Conservation (phyloP, 2,113 vertebrate genomes). For the Chaenocephalus aceratus region DNA sequence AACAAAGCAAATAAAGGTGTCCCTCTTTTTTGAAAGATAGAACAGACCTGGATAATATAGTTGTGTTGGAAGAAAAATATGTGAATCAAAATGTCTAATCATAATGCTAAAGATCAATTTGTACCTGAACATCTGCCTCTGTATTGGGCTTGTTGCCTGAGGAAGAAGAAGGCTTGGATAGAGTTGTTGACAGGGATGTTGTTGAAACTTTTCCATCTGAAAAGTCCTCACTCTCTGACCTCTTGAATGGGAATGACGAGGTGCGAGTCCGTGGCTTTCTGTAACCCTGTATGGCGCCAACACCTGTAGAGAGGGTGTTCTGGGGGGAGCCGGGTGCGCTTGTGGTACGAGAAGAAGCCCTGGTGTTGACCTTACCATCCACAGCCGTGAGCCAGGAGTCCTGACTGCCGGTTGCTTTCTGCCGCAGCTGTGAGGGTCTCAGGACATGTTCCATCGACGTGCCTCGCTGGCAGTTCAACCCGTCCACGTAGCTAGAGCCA, state of each 20-base stretch:
- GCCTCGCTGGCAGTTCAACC: slow-evolving; percentile 83
- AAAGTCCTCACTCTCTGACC: slow-evolving; percentile 53
- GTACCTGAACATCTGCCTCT: slow-evolving; percentile 80
- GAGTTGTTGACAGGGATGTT: slow-evolving; percentile 52
- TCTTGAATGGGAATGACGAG: slow-evolving; percentile 73
- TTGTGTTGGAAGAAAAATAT: no score
- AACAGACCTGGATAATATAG: not conserved
- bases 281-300: slow-evolving; percentile 62
- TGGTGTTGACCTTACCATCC: slow-evolving; percentile 68
- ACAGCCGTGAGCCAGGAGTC: slow-evolving; percentile 61
- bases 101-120: not conserved
- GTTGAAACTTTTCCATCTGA: slow-evolving; percentile 52
- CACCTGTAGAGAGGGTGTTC: slow-evolving; percentile 64
- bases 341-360: slow-evolving; percentile 29
- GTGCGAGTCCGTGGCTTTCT: slow-evolving; percentile 65
- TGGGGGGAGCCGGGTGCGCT: slow-evolving; percentile 80
- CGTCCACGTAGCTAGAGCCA: slow-evolving; percentile 76
- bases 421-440: slow-evolving; percentile 88
- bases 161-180: slow-evolving; percentile 51
- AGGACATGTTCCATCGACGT: slow-evolving; percentile 90
- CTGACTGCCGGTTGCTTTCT: slow-evolving; percentile 72
- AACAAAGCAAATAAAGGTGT: not conserved
- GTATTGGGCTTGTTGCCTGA: slow-evolving; percentile 49
- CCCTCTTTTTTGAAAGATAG: not conserved
- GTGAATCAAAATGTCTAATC: not conserved